Conservation (phyloP, 1,140 invertebrate genomes). For the Metaphire vulgaris region DNA sequence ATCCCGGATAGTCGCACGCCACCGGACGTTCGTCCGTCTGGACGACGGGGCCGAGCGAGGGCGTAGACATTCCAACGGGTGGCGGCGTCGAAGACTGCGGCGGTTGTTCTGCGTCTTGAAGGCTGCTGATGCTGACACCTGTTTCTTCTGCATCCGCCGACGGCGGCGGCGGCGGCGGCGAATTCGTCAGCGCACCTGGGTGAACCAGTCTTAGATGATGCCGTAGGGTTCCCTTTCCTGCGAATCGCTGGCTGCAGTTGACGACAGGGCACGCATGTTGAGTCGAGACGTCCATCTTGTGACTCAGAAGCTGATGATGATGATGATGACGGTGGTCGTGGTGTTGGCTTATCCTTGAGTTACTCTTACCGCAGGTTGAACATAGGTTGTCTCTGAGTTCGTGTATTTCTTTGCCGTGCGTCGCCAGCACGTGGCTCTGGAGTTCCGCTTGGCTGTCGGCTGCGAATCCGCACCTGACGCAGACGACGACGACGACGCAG, state of each 20-base stretch:
- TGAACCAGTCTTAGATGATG: not conserved
- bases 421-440: conserved; percentile 23
- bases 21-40: not conserved
- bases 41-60: not conserved
- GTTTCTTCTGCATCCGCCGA: not conserved
- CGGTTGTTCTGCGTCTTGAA: no score
- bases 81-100: no score
- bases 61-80: not conserved
- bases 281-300: no score
- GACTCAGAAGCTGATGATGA: not conserved
- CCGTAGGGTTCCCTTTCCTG: not conserved
- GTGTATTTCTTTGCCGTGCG: conserved; percentile 25
- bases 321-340: conserved; percentile 17
- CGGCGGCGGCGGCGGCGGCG: no score
- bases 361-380: conserved; percentile 23
- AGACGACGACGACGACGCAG: not conserved
- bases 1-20: conserved; percentile 33
- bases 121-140: no score
- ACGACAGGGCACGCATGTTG: no score
- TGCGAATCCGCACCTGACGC: conserved; percentile 17
- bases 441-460: conserved; percentile 12
- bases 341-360: not conserved
- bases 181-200: no score
- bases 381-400: conserved; percentile 22
- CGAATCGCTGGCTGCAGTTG: not conserved